Conservation (phyloP, 2,797 vertebrate species). For the Chrosomus eos region DNA sequence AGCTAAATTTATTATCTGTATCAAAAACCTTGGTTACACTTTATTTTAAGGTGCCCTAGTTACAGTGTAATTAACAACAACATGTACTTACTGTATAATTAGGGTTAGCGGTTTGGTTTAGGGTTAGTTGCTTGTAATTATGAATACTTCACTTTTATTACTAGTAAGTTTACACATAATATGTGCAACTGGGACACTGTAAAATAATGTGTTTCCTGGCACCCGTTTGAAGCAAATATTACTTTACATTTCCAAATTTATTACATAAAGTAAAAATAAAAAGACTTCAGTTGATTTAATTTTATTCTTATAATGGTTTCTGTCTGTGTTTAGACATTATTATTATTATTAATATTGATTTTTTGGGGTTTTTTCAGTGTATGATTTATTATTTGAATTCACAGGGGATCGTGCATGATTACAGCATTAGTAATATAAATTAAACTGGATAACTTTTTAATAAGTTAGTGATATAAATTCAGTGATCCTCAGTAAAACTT, state of each 20-base stretch:
- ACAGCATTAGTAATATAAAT: constrained; percentile 47
- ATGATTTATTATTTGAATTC: constrained; percentile 58
- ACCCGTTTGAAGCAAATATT: background rate
- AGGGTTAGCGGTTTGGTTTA: background rate
- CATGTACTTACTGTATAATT: background rate
- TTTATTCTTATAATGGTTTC: background rate
- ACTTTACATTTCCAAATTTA: background rate
- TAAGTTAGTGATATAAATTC: background rate
- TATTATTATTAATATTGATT: constrained; percentile 1
- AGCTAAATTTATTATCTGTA: background rate
- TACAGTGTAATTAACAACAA: background rate
- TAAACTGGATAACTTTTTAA: background rate
- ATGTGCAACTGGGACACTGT: background rate
- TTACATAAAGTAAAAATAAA: background rate
- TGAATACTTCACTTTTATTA: background rate
- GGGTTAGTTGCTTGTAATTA: background rate
- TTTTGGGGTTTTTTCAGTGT: constrained; percentile 42
- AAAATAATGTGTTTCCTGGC: background rate
- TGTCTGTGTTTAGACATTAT: background rate
- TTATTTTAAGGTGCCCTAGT: background rate
- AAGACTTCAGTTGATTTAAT: background rate
- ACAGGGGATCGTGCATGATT: constrained; percentile 68
- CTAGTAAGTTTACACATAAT: background rate
- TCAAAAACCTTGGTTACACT: background rate
- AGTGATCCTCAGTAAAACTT: background rate